These are phyloP conservation scores for Coleophora flavipennella DNA, from an alignment of 2,888 invertebrate species.

Conservation along the genomic window DNA sequence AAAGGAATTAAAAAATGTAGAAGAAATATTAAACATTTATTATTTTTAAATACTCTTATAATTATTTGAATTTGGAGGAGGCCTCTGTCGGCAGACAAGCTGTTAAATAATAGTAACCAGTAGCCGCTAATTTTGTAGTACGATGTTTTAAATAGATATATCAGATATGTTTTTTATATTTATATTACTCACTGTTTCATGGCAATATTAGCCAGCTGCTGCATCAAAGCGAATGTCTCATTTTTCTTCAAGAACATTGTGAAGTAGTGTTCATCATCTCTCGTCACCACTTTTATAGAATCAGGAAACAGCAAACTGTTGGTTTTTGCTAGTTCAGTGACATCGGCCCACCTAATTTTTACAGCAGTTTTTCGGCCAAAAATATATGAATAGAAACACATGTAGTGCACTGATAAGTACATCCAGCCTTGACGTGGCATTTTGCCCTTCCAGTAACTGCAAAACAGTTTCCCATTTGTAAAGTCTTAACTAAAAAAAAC, in stretches of 20 bases:
- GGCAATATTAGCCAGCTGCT: conserved; percentile 96
- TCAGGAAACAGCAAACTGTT: conserved; percentile 87
- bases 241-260: conserved; percentile 91
- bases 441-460: conserved; percentile 92
- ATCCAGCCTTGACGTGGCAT: conserved; percentile 97
- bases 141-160: too few species aligned
- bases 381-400: conserved; percentile 96
- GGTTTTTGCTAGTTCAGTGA: conserved; percentile 84
- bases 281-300: conserved; percentile 87
- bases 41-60: too few species aligned
- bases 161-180: not conserved
- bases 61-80: too few species aligned
- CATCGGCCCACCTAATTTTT: conserved; percentile 92
- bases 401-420: conserved; percentile 95
- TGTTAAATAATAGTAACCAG: too few species aligned
- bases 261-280: conserved; percentile 91
- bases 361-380: conserved; percentile 92
- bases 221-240: conserved; percentile 93
- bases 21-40: too few species aligned
- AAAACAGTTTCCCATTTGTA: conserved; percentile 20
- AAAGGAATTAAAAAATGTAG: too few species aligned
- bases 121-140: too few species aligned
- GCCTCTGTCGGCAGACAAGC: too few species aligned
- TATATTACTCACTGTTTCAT: conserved; percentile 85
- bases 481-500: too few species aligned